Evolutionary conservation across 2,797 vertebrate species (phyloP).

Genomic region (Sebastes minor): DNA sequence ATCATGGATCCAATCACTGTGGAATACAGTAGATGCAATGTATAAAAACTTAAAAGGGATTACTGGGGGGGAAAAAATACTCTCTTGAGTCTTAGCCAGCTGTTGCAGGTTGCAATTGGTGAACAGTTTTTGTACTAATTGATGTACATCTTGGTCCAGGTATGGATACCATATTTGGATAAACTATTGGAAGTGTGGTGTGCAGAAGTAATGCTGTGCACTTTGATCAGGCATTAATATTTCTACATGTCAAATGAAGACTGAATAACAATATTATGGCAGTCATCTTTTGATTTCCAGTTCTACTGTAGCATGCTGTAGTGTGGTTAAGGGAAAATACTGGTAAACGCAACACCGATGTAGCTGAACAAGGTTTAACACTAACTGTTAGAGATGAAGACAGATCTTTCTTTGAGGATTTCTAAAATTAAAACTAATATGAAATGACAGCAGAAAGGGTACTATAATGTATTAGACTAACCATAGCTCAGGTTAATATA

Average conservation of each 20-base stretch:
- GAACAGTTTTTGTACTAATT: not conserved
- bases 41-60: conserved; percentile 3
- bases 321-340: not conserved
- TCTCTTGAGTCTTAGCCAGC: not conserved
- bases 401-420: not conserved
- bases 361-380: conserved; percentile 10
- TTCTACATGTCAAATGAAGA: conserved; percentile 16
- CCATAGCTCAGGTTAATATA: conserved; percentile 37
- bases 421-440: not conserved
- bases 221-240: conserved; percentile 14
- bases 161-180: not conserved
- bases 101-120: not conserved
- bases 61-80: not conserved
- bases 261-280: not conserved
- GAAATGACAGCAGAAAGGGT: not conserved
- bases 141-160: not conserved
- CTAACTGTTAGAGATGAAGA: conserved; percentile 5
- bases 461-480: conserved; percentile 3
- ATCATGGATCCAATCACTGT: not conserved
- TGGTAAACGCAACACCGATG: conserved; percentile 28
- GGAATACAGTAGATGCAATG: not conserved
- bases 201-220: not conserved
- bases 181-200: not conserved
- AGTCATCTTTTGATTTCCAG: not conserved
- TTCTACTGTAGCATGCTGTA: not conserved